Base-by-base conservation (phyloP, 1,140 invertebrate genomes). In the Platyscapa corneri region DNA sequence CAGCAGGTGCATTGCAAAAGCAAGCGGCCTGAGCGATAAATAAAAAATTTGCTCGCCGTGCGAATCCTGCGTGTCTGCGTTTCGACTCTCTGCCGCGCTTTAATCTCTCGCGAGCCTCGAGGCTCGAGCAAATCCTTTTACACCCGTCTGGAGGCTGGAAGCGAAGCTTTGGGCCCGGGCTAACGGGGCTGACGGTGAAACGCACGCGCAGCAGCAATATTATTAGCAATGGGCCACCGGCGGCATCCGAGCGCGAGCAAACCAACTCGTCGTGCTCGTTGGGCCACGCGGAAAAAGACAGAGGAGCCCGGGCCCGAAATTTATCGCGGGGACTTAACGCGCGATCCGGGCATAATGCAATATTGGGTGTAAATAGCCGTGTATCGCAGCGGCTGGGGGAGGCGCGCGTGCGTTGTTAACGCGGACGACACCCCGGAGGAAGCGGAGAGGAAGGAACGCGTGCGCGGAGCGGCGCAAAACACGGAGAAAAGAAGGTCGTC, bases 291-390 rank as follows among this genome's bases (percentile, higher is more conserved):
- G 42, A 82, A 34, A 74, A 49, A 23, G 34, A 46, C 18, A 30
- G 49, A 75, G 46, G 34, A 42, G 39, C 70, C 42, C 23, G 0
- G 70, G 67, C 0, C 30, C 27, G 7, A 79, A 77, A 82, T 86
- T 86, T 82, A 86, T 86, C 67, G 60, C 60, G 78, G 42, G 46
- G 64, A 70, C 49, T 86, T 82, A 83, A 46, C 23, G 46, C 85
- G 72, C 70, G 42, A 77, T 86, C 70, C 67, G 74, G 46, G n/a
- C 18, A 82, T 82, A 77, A 77, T 77, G 74, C 80, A 79, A 72
- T 77, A 82, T 83, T 86, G 83, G 75, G 80, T 72, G 79, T 83
- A 83, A 82, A 86, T 23, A 83, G 67, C 49, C 6, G 20, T 32
- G 46, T 49, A 65, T 65, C 27, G 37, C 53, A 72, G 18, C 46